These are phyloP conservation scores for Heliconius erato DNA, from an alignment of 2,888 invertebrate genomes.

Conservation along the genomic window DNA sequence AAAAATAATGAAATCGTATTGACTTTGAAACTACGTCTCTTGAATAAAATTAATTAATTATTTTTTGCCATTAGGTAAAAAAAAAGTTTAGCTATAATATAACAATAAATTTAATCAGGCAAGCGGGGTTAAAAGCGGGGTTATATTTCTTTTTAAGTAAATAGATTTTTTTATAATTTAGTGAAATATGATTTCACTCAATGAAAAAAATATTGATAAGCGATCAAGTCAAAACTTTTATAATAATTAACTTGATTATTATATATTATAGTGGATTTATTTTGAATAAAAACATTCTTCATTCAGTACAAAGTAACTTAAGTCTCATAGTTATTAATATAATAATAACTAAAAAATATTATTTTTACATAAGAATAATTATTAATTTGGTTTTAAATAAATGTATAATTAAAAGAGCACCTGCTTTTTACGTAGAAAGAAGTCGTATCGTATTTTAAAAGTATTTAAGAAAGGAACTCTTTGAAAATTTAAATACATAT, in stretches of 20 bases:
- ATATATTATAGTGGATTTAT: background rate
- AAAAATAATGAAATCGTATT: background rate
- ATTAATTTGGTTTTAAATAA: background rate
- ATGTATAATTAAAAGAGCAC: conserved; percentile 15
- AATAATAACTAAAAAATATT: background rate
- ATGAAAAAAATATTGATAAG: background rate
- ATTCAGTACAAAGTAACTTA: background rate
- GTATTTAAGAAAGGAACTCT: conserved; percentile 15
- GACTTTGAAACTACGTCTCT: background rate
- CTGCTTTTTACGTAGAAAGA: background rate
- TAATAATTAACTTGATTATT: background rate
- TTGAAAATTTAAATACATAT: conserved; percentile 27
- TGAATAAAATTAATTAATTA: background rate
- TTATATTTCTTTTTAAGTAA: too few relatives aligned
- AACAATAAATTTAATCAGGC: too few relatives aligned
- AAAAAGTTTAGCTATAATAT: background rate
- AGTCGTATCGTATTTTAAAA: conserved; percentile 7
- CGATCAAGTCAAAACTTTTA: background rate
- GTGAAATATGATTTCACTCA: background rate
- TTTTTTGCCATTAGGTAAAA: background rate
- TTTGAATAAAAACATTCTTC: background rate
- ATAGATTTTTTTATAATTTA: background rate
- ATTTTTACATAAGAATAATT: background rate
- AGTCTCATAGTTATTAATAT: background rate
- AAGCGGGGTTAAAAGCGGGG: too few relatives aligned